A percentile compares a stretch with the other conserved stretches of the same genome.
Conservation (phyloP, 2,797 vertebrate genomes). For the Bovichtus variegatus region DNA sequence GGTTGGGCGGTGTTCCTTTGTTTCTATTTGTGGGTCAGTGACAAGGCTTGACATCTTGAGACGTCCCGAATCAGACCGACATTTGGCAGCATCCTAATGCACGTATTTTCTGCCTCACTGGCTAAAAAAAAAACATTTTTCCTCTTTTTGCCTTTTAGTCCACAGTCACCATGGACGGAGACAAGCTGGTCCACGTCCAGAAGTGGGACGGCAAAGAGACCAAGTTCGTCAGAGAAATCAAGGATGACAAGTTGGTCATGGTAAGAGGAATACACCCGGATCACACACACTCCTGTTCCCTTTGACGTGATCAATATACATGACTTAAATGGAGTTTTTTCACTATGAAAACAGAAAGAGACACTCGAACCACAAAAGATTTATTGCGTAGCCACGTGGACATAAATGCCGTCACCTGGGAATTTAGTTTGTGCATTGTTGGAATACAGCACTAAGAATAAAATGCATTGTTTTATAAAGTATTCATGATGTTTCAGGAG, state of each 20-base stretch:
- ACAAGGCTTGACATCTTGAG: not conserved
- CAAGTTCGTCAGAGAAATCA: conserved; percentile 91
- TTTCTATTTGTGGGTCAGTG: not conserved
- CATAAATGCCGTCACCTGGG: not conserved
- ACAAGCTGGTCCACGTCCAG: conserved; percentile 92
- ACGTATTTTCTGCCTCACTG: not conserved
- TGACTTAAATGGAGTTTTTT: not conserved
- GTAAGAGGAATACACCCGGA: conserved; percentile 69
- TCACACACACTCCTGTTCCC: not conserved
- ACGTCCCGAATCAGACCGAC: not conserved
- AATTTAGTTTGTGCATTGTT: not conserved
- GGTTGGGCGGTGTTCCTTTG: not conserved
- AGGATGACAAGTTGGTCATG: conserved; percentile 93
- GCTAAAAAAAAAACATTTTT: not conserved
- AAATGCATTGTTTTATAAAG: not conserved
- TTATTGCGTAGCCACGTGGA: not conserved
- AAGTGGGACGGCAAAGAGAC: conserved; percentile 97
- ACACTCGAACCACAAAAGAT: not conserved
- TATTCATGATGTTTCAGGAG: not conserved
- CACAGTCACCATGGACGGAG: conserved; percentile 89
- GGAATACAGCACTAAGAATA: not conserved
- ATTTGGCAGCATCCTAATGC: not conserved
- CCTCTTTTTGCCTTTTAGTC: conserved; percentile 84
- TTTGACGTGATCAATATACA: not conserved
- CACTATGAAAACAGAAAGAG: not conserved